Evolutionary conservation across 2,888 invertebrate species (phyloP), one percentile per base, ranked within the genome.

Genomic region (Calameuta filiformis): DNA sequence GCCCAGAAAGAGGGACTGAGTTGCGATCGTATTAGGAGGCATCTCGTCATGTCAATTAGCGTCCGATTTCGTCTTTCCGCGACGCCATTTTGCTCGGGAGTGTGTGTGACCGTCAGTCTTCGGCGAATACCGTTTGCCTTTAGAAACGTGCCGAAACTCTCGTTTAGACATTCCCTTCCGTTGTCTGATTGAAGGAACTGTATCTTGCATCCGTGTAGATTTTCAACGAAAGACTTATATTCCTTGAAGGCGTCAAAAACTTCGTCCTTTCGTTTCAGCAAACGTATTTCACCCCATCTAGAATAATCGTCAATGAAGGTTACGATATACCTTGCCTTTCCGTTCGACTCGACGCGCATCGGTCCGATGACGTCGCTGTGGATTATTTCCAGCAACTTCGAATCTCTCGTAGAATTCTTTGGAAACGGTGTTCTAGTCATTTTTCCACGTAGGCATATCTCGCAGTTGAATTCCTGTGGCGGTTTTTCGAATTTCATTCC

Each of bases 1-100:
- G 84, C 86, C 89, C 89, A 90, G 35, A 89, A 80, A 11, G 79
- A 79, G 1, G 84, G 69, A 23, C 83, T 81, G 1, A 88, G 76
- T 1, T 77, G 80, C 4, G 80, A 82, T 37, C 86, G 82, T 3
- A 82, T n/a, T 76, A 90, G 71, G 74, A 90, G 82, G 3, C 84
- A 83, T 11, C 87, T 77, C 0, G 87, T 85, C 79, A 84, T 83
- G 33, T 88, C 86, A 4, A 87, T 81, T 0, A 89, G 68, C 0
- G 87, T 89, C 0, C 86, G 80, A 35, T 89, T 89, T 6, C 82
- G 81, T 1, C 86, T 68, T 76, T 90, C 87, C 0, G 89, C 85
- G 0, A 85, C 81, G 0, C 86, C 89, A 76, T 89, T 90, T 30
- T 87, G 86, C 69, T 89, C 84, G 0, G 86, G 87, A 0, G 83